Percentiles rank a stretch among this genome's conserved stretches.
phyloP scores from a whole-genome alignment of 2,888 invertebrate species.

The Abrostola tripartita region DNA sequence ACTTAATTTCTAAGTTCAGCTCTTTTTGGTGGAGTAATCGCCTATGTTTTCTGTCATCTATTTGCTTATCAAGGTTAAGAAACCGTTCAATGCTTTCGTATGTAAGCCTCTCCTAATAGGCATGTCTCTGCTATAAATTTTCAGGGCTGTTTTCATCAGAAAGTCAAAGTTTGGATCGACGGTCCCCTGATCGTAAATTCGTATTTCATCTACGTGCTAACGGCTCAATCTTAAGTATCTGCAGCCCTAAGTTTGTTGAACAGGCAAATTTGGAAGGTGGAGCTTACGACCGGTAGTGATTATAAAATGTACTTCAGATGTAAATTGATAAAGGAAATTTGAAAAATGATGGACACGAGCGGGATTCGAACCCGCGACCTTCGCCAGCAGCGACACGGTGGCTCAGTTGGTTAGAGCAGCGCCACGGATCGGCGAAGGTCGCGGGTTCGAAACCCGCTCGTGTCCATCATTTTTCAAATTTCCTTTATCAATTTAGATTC shows the following conservation, averaged over 20 bases:
- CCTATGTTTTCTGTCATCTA: not conserved
- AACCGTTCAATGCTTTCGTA: slow-evolving; percentile 35
- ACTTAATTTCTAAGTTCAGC: too few relatives aligned
- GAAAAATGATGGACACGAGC: too few relatives aligned
- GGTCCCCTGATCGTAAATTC: slow-evolving; percentile 50
- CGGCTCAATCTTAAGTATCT: slow-evolving; percentile 43
- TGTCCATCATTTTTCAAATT: too few relatives aligned
- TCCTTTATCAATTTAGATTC: too few relatives aligned
- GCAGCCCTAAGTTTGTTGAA: slow-evolving; percentile 19
- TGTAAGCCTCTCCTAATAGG: slow-evolving; percentile 36
- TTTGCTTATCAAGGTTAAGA: slow-evolving; percentile 22
- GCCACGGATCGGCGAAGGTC: too few relatives aligned
- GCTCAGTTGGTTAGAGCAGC: too few relatives aligned
- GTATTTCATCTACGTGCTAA: slow-evolving; percentile 49
- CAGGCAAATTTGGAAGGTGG: not conserved
- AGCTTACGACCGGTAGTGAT: not conserved
- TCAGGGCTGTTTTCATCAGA: slow-evolving; percentile 42
- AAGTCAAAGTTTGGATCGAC: slow-evolving; percentile 47
- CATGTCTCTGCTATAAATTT: slow-evolving; percentile 52
- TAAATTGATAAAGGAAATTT: too few relatives aligned
- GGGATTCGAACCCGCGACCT: too few relatives aligned
- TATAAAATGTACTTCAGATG: not conserved
- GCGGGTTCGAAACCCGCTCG: too few relatives aligned
- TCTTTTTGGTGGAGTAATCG: too few relatives aligned
- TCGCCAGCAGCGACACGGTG: too few relatives aligned